Conservation (phyloP, 2,113 vertebrate genomes). For the Daboia siamensis region DNA sequence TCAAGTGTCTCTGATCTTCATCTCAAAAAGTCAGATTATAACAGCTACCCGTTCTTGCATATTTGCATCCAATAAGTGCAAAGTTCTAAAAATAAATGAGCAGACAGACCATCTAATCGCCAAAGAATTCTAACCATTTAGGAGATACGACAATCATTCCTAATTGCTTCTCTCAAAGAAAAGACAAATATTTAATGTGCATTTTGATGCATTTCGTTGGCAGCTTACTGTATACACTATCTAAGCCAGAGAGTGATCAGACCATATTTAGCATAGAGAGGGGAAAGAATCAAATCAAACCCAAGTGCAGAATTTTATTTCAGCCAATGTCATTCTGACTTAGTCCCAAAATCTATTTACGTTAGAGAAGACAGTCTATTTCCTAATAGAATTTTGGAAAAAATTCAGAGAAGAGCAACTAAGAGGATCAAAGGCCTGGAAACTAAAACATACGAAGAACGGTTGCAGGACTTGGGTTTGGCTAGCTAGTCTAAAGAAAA, state of each 20-base stretch:
- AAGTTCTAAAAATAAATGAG: slow-evolving; percentile 60
- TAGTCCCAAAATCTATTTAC: background rate
- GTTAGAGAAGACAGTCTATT: background rate
- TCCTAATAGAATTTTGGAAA: background rate
- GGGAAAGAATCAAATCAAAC: background rate
- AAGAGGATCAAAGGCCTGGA: too few species aligned
- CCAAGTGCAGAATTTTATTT: background rate
- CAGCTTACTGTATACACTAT: background rate
- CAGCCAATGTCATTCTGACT: background rate
- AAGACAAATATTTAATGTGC: background rate
- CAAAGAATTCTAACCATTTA: slow-evolving; percentile 39
- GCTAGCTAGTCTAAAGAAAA: too few species aligned
- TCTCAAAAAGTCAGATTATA: slow-evolving; percentile 38
- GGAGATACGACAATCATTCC: slow-evolving; percentile 35
- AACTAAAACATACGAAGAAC: too few species aligned
- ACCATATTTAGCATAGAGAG: background rate
- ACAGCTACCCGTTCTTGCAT: slow-evolving; percentile 31
- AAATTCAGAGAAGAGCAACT: too few species aligned
- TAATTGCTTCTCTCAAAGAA: slow-evolving; percentile 43
- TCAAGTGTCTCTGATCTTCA: background rate
- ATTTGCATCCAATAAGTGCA: slow-evolving; percentile 53
- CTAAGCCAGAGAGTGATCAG: background rate
- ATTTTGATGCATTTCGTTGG: background rate
- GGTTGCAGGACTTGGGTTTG: too few species aligned
- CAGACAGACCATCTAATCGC: slow-evolving; percentile 17